Conservation (phyloP, 2,113 vertebrate species). For the Rallus limicola region DNA sequence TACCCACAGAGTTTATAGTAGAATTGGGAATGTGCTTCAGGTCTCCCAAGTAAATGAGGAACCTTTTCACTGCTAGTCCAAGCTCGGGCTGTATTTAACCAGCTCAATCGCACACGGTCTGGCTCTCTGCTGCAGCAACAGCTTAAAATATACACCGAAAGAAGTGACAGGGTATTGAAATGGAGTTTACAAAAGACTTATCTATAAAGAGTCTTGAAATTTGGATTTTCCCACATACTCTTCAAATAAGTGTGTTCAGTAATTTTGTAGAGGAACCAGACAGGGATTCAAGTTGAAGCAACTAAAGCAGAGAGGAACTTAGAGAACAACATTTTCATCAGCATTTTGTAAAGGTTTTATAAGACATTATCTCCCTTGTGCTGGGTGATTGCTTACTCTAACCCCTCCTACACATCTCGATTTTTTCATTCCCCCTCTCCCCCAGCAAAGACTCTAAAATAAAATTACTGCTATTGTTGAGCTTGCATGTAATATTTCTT, state of each 20-base stretch:
- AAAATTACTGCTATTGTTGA: neutral
- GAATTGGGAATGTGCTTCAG: neutral
- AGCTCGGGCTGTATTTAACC: neutral
- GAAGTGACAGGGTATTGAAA: neutral
- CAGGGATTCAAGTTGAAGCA: neutral
- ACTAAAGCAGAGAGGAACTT: neutral
- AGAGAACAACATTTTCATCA: slow-evolving; percentile 22
- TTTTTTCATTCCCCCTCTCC: neutral
- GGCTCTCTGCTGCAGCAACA: neutral
- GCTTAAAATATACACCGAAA: neutral
- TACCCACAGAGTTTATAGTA: neutral
- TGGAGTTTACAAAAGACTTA: neutral
- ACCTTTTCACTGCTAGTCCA: neutral
- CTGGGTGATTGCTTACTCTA: neutral
- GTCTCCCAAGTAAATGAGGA: neutral
- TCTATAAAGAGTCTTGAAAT: neutral
- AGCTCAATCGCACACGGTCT: neutral
- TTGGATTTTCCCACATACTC: neutral
- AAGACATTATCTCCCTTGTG: neutral
- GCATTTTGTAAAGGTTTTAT: slow-evolving; percentile 9
- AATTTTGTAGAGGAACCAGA: neutral
- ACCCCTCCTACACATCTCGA: neutral
- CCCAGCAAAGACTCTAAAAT: neutral
- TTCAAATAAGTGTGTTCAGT: neutral
- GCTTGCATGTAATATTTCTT: neutral